Evolutionary conservation across 2,113 vertebrate species (phyloP).

Genomic region (Psittacara wagleri): DNA sequence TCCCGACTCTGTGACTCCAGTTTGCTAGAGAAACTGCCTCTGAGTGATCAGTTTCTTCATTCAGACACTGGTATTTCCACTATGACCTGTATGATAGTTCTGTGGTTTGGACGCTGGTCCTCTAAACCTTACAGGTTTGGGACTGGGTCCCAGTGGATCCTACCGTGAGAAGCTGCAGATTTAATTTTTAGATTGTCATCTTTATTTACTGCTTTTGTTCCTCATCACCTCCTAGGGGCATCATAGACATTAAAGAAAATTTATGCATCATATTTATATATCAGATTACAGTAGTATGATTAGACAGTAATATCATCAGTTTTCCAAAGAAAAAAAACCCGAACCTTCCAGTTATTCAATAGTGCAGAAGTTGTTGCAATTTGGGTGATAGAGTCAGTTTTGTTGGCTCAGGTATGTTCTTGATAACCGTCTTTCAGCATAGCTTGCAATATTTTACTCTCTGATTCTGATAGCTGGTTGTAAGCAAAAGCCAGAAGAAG

Average conservation of each 20-base stretch:
- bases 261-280: not conserved
- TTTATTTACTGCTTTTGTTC: slow-evolving; percentile 33
- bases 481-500: not conserved
- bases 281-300: not conserved
- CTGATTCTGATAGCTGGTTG: not conserved
- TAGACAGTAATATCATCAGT: not conserved
- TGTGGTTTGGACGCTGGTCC: not conserved
- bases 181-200: not conserved
- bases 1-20: not conserved
- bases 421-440: not conserved
- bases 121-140: not conserved
- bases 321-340: not conserved
- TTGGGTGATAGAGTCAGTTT: not conserved
- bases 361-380: not conserved
- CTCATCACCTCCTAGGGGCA: not conserved
- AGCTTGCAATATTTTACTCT: not conserved
- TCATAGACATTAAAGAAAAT: not conserved
- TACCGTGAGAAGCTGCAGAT: not conserved
- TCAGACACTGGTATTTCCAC: not conserved
- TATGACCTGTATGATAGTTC: not conserved
- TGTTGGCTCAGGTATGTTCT: not conserved
- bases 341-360: not conserved
- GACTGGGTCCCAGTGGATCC: not conserved
- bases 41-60: not conserved
- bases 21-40: not conserved